phyloP scores from a whole-genome alignment of 1,140 invertebrate species.

The Drosophila kohkoa region DNA sequence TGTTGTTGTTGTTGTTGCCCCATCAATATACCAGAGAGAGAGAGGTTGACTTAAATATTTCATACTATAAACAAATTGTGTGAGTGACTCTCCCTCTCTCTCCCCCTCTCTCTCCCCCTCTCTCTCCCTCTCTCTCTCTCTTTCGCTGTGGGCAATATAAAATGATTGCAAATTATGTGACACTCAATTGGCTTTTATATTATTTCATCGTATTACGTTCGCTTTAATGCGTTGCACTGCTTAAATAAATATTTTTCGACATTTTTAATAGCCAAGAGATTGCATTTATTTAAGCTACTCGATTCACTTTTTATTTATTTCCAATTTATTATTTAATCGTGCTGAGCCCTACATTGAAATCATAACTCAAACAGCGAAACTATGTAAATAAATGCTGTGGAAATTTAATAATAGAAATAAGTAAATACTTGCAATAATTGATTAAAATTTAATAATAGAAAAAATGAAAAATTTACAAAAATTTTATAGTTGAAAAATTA shows the following conservation, averaged over 20 bases:
- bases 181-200: constrained; percentile 8
- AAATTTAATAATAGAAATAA: no score
- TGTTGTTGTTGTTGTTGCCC: constrained; percentile 3
- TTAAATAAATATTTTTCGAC: neutral
- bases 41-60: constrained; percentile 4
- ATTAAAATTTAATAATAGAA: no score
- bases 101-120: no score
- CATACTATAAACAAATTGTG: constrained; percentile 1
- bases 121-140: no score
- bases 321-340: no score
- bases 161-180: constrained; percentile 21
- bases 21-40: neutral
- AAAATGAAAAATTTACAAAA: no score
- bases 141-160: neutral
- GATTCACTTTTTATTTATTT: neutral
- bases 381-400: no score
- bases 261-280: neutral
- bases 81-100: neutral
- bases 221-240: neutral
- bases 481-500: no score
- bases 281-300: neutral
- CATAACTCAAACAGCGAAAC: no score
- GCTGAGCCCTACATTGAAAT: no score
- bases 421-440: no score
- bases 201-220: neutral